Evolutionary conservation across 2,113 vertebrate species (phyloP), one percentile per base, ranked within the genome.

Genomic region (Craseonycteris thonglongyai): DNA sequence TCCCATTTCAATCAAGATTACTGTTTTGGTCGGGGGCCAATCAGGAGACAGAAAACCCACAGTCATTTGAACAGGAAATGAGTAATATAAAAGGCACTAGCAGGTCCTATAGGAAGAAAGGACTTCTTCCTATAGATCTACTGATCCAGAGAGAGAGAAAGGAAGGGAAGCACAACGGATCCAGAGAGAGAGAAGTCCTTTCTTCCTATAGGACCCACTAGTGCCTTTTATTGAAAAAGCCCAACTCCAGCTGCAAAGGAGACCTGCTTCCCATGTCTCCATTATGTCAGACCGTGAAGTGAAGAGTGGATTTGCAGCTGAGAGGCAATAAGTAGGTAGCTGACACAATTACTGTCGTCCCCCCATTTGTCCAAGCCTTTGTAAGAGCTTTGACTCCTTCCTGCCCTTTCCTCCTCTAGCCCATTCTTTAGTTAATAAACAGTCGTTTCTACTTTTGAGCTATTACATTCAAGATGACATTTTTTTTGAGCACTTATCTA

Each of bases 371-470:
- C 49, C 16, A 71, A 33, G 51, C 24, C 35, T 75, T 74, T 7
- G 30, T 22, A 58, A 93, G 35, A 65, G 63, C 22, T 22, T 4
- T 63, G 58, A 38, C 45, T 42, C 1, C 51, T 47, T 82, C 30
- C 13, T 91, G 7, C n/a, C 8, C 22, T n/a, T 78, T 69, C 69
- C 72, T 68, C 5, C 63, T 30, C 38, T 6, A 69, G 35, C 35
- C 16, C 2, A 38, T 78, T 49, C 40, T 75, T 45, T 4, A 72
- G 51, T 59, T n/a, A 28, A 59, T 47, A 24, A 58, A 47, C 10
- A 84, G 45, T 65, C 71, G 38, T 86, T 93, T 91, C 68, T 96
- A 58, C 56, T 95, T 93, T 94, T 79, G 82, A 58, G 49, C 18
- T 35, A n/a, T 72, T 45, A 54, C 1, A 68, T 22, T 75, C 18